Conservation (phyloP, 2,888 invertebrate species). For the Argynnis bischoffii region DNA sequence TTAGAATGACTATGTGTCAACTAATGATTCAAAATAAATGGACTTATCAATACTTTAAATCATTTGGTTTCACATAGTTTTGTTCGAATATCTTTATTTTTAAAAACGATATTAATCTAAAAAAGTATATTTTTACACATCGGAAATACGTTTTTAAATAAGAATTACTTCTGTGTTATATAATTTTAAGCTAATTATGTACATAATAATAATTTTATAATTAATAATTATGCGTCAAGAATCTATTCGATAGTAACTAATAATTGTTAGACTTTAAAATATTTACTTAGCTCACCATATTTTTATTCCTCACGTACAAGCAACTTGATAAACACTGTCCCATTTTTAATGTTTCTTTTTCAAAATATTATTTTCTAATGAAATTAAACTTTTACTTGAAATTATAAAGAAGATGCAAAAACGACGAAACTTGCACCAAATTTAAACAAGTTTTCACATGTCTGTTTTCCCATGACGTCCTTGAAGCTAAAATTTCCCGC, state of each 20-base stretch:
- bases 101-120: too few species aligned
- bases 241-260: too few species aligned
- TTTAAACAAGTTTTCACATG: conserved; percentile 46
- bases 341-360: conserved; percentile 48
- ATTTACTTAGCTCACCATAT: conserved; percentile 51
- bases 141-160: too few species aligned
- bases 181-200: too few species aligned
- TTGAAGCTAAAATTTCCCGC: conserved; percentile 38
- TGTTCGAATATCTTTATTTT: too few species aligned
- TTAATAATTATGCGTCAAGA: too few species aligned
- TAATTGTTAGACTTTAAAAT: too few species aligned
- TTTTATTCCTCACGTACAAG: conserved; percentile 48
- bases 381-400: background rate
- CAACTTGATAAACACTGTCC: conserved; percentile 65
- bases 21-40: background rate
- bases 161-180: too few species aligned
- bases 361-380: background rate
- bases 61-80: too few species aligned
- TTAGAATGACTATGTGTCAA: background rate
- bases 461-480: conserved; percentile 26
- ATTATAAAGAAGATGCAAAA: too few species aligned
- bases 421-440: background rate
- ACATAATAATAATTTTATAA: too few species aligned
- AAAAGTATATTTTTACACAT: too few species aligned
- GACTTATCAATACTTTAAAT: background rate